Conservation (phyloP, 2,888 invertebrate species). For the Standfussiana lucernea region DNA sequence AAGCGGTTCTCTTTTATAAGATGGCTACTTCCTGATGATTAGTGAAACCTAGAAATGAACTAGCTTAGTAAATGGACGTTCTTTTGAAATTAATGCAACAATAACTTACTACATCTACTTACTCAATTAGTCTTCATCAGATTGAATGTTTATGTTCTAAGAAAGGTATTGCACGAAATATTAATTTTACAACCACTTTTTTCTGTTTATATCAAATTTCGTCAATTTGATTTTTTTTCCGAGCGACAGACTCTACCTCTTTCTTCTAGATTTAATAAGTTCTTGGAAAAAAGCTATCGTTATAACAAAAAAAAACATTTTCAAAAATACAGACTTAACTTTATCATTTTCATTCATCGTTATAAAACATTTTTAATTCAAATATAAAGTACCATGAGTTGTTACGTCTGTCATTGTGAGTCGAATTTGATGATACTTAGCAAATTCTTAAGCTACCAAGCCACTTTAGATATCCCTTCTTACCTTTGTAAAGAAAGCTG, state of each 20-base stretch:
- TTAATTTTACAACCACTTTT: background rate
- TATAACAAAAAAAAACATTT: background rate
- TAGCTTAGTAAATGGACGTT: background rate
- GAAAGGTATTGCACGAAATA: background rate
- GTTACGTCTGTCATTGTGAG: background rate
- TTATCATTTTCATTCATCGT: background rate
- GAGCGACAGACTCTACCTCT: background rate
- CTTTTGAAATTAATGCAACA: background rate
- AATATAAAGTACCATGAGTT: conserved; percentile 3
- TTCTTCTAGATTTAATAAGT: background rate
- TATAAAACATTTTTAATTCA: conserved; percentile 4
- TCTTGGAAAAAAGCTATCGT: background rate
- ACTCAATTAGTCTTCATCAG: background rate
- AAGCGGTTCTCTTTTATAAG: background rate
- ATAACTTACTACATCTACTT: background rate
- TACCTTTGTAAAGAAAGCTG: conserved; percentile 14
- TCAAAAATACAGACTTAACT: background rate
- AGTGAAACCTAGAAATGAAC: background rate
- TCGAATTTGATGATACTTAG: conserved; percentile 32
- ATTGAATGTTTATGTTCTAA: background rate
- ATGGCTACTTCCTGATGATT: background rate
- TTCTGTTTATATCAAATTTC: background rate
- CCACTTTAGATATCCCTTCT: conserved; percentile 6
- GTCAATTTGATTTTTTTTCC: background rate
- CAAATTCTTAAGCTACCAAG: conserved; percentile 9